Base-by-base conservation (phyloP, 2,797 vertebrate genomes). In the Eulemur rubriventer region DNA sequence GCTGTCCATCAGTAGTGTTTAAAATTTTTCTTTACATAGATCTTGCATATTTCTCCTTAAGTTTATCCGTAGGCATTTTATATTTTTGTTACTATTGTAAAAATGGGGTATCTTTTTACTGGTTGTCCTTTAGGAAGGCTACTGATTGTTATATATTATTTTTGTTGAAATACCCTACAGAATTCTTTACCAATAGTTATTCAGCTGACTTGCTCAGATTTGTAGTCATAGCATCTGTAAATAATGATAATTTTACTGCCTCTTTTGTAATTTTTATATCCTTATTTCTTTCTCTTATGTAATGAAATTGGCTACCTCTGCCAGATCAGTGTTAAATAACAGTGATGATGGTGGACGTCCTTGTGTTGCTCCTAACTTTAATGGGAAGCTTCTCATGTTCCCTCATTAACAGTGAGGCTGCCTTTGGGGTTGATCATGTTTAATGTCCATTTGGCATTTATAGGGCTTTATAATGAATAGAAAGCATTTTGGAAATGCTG, bases 401-500 rank as follows among this genome's bases (percentile, higher is more conserved):
- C 67, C 24, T 20, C 30, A 1, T 65, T 50, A 48, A 43, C 55
- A 78, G 22, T 0, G 57, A 87, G n/a, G 30, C 65, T 28, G 43
- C 52, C 33, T 82, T 95, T 67, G 59, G 95, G 18, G 17, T 43
- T 24, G 65, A 50, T 46, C 38, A n/a, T 65, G 48, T 84, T 89
- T 55, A n/a, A 28, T 86, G 72, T 72, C 55, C 69, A 16, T 30
- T n/a, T 79, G 76, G 73, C 41, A 59, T 75, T 84, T 63, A 33
- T 35, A 43, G 78, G 50, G 13, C 38, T 88, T 85, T 67, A 3
- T 91, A 55, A 57, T 41, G 70, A 73, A 10, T 26, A 79, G 85
- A 80, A 82, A 59, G 24, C 63, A 75, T 76, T 93, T 89, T 88
- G 75, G 84, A 89, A 95, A 81, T 33, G 61, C 81, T 35, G 61